Evolutionary conservation across 2,113 vertebrate genomes (phyloP).

Genomic region (Erythrolamprus reginae): DNA sequence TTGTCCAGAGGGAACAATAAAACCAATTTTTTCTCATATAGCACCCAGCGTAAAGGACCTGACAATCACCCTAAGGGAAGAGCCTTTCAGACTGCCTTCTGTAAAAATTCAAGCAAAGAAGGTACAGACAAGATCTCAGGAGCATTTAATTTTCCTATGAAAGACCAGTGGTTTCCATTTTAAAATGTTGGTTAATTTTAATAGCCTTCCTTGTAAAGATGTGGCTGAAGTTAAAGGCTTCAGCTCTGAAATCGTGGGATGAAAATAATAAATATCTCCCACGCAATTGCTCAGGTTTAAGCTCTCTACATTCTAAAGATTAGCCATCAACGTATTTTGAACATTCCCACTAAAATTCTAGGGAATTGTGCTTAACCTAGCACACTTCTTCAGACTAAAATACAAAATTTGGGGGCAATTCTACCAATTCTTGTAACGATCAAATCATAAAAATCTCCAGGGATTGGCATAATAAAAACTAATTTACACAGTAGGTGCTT

Average conservation of each 20-base stretch:
- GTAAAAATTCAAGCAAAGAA: background rate
- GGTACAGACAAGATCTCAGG: background rate
- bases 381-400: background rate
- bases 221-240: background rate
- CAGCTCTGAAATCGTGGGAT: background rate
- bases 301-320: background rate
- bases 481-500: background rate
- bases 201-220: background rate
- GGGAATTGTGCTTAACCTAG: background rate
- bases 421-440: background rate
- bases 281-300: background rate
- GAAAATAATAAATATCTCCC: background rate
- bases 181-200: background rate
- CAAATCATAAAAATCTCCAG: background rate
- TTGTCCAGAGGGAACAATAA: background rate
- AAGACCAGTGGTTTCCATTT: background rate
- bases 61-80: background rate
- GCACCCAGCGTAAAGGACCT: background rate
- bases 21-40: background rate
- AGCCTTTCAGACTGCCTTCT: background rate
- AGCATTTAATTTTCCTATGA: background rate
- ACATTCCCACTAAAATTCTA: background rate
- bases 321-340: background rate
- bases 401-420: background rate
- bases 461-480: background rate